phyloP scores from a whole-genome alignment of 2,888 invertebrate genomes.

The Oeneis ivallda region DNA sequence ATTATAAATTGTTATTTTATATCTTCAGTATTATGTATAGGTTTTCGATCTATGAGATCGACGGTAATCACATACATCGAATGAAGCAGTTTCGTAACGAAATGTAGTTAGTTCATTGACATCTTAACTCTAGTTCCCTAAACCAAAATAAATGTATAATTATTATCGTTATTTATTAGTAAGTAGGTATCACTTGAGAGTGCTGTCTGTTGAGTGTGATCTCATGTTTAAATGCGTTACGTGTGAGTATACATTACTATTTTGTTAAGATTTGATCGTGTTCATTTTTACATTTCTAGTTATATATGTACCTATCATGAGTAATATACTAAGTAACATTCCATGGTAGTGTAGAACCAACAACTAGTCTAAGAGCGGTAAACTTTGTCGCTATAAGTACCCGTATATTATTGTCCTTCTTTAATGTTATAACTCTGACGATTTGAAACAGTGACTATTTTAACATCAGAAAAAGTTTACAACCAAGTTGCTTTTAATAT shows the following conservation, averaged over 20 bases:
- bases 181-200: conserved; percentile 61
- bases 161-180: conserved; percentile 78
- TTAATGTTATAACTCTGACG: conserved; percentile 42
- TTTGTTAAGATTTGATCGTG: conserved; percentile 59
- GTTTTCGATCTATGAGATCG: conserved; percentile 55
- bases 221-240: conserved; percentile 67
- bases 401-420: conserved; percentile 46
- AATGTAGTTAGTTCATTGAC: conserved; percentile 43
- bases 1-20: conserved; percentile 65
- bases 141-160: conserved; percentile 74
- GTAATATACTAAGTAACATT: conserved; percentile 60
- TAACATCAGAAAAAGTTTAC: conserved; percentile 54
- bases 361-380: conserved; percentile 74
- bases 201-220: conserved; percentile 72
- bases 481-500: conserved; percentile 64
- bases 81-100: conserved; percentile 50
- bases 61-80: conserved; percentile 53
- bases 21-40: conserved; percentile 69
- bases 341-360: conserved; percentile 68
- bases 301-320: conserved; percentile 59
- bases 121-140: conserved; percentile 71
- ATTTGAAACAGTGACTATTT: conserved; percentile 34
- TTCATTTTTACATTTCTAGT: conserved; percentile 62
- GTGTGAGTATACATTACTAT: conserved; percentile 50
- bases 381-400: conserved; percentile 52